phyloP scores from a whole-genome alignment of 2,888 invertebrate species.

The Monopis laevigella region DNA sequence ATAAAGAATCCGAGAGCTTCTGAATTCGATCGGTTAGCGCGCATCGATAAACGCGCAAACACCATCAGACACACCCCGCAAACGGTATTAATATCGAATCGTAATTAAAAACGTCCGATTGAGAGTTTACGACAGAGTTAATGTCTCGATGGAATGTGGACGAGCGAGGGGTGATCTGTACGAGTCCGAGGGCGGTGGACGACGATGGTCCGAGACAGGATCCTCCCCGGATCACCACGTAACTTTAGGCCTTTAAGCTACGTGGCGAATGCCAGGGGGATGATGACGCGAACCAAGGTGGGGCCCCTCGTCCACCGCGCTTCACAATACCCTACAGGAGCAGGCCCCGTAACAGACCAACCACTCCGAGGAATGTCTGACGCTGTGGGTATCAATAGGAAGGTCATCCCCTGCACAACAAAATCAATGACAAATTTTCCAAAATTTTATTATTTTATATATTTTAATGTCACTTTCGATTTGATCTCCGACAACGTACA shows the following conservation, averaged over 20 bases:
- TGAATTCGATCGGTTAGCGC: slow-evolving; percentile 30
- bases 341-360: slow-evolving; percentile 29
- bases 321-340: slow-evolving; percentile 35
- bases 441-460: slow-evolving; percentile 42
- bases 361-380: slow-evolving; percentile 41
- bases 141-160: slow-evolving; percentile 23
- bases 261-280: slow-evolving; percentile 46
- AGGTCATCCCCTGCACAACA: slow-evolving; percentile 40
- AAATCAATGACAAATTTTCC: slow-evolving; percentile 53
- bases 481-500: slow-evolving; percentile 60
- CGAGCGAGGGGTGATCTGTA: slow-evolving; percentile 41
- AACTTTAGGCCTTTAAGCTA: slow-evolving; percentile 62
- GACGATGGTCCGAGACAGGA: slow-evolving; percentile 44
- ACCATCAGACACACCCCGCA: slow-evolving; percentile 54
- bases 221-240: slow-evolving; percentile 47
- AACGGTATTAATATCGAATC: slow-evolving; percentile 35
- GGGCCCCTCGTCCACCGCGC: slow-evolving; percentile 54
- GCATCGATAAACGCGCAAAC: slow-evolving; percentile 43
- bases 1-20: slow-evolving; percentile 18
- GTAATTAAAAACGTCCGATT: slow-evolving; percentile 41
- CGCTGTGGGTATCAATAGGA: slow-evolving; percentile 34
- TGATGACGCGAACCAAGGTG: slow-evolving; percentile 40
- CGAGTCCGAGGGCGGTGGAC: slow-evolving; percentile 45
- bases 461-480: slow-evolving; percentile 59
- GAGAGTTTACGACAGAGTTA: slow-evolving; percentile 35